Conservation (phyloP, 2,888 invertebrate species). For the Lacanobia oleracea region DNA sequence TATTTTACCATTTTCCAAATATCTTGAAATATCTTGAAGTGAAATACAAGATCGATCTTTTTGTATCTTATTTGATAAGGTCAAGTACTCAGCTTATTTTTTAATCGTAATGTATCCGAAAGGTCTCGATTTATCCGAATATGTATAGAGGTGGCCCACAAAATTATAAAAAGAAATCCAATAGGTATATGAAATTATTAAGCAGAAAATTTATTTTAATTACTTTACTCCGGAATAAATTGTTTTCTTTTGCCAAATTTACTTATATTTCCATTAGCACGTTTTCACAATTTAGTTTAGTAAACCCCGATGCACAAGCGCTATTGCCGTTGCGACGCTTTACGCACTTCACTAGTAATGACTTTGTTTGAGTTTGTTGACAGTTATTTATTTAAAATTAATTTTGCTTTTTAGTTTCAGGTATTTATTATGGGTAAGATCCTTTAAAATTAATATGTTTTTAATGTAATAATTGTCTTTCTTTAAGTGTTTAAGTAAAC, state of each 20-base stretch:
- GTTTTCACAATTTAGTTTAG: no score
- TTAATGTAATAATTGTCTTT: neutral
- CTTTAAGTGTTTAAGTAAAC: neutral
- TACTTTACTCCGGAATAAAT: no score
- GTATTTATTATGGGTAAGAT: constrained; percentile 78
- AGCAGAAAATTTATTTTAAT: neutral
- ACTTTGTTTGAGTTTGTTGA: constrained; percentile 60
- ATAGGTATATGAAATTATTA: no score
- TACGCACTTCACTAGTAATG: constrained; percentile 31
- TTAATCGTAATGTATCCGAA: neutral
- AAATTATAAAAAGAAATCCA: neutral
- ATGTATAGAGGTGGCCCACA: neutral
- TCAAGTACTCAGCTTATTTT: neutral
- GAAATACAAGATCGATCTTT: neutral
- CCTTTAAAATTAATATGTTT: neutral
- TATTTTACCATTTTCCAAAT: no score
- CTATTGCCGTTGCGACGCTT: constrained; percentile 13
- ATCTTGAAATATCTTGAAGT: neutral
- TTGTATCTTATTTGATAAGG: neutral
- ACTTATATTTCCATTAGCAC: no score
- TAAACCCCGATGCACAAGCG: neutral
- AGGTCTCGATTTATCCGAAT: neutral
- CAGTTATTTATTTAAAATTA: constrained; percentile 68
- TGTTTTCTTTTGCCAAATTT: no score
- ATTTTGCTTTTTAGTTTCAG: constrained; percentile 70